A percentile compares a stretch with the other conserved stretches of the same genome.
Evolutionary conservation across 2,888 invertebrate genomes (phyloP).

Genomic region (Osmoderma eremita): DNA sequence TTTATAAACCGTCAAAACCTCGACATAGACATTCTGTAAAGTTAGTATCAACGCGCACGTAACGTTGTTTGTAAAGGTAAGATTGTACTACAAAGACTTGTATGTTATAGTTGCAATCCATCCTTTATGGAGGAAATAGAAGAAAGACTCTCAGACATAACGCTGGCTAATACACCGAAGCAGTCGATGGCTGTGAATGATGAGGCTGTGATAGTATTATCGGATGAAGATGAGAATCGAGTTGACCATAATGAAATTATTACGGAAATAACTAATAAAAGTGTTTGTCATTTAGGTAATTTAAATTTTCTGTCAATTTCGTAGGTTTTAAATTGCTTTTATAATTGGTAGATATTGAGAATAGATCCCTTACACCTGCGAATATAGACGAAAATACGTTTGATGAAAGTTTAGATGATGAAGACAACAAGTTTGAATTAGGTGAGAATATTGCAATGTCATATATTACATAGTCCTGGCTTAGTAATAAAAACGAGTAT

Average conservation of each 20-base stretch:
- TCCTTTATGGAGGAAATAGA: constrained; percentile 18
- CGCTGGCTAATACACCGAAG: not conserved
- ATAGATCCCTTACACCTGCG: constrained; percentile 12
- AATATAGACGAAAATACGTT: constrained; percentile 16
- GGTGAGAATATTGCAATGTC: not conserved
- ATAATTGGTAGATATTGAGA: constrained; percentile 2
- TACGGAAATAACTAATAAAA: not conserved
- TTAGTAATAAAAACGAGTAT: not conserved
- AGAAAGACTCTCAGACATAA: constrained; percentile 16
- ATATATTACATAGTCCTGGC: too few relatives aligned
- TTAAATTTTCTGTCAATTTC: too few relatives aligned
- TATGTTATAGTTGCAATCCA: constrained; percentile 21
- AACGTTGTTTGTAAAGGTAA: too few relatives aligned
- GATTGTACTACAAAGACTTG: not conserved
- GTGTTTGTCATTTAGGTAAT: not conserved
- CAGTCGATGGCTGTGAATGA: not conserved
- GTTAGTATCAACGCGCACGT: constrained; percentile 21
- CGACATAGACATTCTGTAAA: constrained; percentile 8
- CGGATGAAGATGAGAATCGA: constrained; percentile 3
- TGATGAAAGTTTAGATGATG: not conserved
- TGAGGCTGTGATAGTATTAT: constrained; percentile 1
- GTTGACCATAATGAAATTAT: not conserved
- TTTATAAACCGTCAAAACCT: not conserved
- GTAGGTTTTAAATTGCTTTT: not conserved
- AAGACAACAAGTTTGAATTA: not conserved